Percentiles rank a stretch among this genome's conserved stretches.
phyloP scores from a whole-genome alignment of 2,797 vertebrate species.

The Hoplostethus mediterraneus region DNA sequence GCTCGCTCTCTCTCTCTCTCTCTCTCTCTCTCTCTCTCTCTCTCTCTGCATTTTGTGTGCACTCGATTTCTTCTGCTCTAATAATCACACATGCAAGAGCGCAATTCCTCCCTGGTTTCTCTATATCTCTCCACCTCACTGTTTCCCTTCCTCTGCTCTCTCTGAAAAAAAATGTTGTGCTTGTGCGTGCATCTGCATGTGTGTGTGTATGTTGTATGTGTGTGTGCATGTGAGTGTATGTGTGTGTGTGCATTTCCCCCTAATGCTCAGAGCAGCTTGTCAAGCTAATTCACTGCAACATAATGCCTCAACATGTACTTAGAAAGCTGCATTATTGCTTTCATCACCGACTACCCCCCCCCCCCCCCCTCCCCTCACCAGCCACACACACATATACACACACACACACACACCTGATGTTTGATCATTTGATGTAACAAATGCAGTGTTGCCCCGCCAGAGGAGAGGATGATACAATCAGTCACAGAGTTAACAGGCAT shows the following conservation, averaged over 20 bases:
- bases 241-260: background rate
- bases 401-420: background rate
- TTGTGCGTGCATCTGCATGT: background rate
- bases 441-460: too few relatives aligned
- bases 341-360: background rate
- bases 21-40: background rate
- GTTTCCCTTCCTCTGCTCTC: conserved; percentile 20
- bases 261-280: conserved; percentile 16
- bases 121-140: conserved; percentile 21
- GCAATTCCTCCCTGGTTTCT: conserved; percentile 29
- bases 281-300: conserved; percentile 19
- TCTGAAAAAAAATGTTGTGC: conserved; percentile 9
- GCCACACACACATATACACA: background rate
- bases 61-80: conserved; percentile 80
- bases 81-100: conserved; percentile 75
- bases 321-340: conserved; percentile 19
- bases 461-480: too few relatives aligned
- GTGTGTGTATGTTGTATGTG: background rate
- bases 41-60: conserved; percentile 62
- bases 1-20: conserved; percentile 19
- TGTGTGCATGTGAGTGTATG: background rate
- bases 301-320: background rate
- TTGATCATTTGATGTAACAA: too few relatives aligned
- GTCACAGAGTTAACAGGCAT: background rate
- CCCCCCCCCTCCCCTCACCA: background rate